These are phyloP conservation scores for Centropus unirufus DNA, from an alignment of 2,113 vertebrate species.

Conservation along the genomic window DNA sequence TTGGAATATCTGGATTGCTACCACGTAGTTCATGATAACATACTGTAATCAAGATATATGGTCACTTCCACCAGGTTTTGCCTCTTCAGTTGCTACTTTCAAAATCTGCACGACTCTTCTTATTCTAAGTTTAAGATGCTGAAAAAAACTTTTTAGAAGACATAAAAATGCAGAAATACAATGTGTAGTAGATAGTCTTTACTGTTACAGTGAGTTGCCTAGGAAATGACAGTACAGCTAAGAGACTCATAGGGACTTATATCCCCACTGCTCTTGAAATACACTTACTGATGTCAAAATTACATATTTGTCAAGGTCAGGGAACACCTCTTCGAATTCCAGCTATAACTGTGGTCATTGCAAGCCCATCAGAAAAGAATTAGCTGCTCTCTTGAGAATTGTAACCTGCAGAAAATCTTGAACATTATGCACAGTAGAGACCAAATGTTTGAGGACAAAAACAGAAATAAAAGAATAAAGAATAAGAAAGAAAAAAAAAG, in stretches of 20 bases:
- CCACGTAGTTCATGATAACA: neutral
- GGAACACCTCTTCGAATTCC: neutral
- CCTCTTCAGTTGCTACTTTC: neutral
- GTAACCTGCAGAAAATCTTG: neutral
- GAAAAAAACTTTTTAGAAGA: neutral
- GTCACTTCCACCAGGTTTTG: neutral
- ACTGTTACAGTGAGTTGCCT: neutral
- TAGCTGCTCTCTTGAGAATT: neutral
- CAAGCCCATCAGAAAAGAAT: neutral
- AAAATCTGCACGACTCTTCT: neutral
- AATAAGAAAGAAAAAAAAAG: too few species aligned
- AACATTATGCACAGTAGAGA: neutral
- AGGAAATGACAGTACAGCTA: neutral
- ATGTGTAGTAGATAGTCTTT: neutral
- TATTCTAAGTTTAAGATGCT: neutral
- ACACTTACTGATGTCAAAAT: neutral
- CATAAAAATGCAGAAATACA: neutral
- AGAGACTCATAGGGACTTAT: neutral
- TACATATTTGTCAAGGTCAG: neutral
- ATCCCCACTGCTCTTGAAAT: neutral
- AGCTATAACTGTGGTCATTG: neutral
- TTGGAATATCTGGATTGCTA: neutral
- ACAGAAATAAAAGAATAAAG: neutral
- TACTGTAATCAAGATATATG: neutral
- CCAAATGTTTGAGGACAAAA: neutral